Conservation (phyloP, 2,888 invertebrate genomes). For the Hirtodrosophila histrioides region DNA sequence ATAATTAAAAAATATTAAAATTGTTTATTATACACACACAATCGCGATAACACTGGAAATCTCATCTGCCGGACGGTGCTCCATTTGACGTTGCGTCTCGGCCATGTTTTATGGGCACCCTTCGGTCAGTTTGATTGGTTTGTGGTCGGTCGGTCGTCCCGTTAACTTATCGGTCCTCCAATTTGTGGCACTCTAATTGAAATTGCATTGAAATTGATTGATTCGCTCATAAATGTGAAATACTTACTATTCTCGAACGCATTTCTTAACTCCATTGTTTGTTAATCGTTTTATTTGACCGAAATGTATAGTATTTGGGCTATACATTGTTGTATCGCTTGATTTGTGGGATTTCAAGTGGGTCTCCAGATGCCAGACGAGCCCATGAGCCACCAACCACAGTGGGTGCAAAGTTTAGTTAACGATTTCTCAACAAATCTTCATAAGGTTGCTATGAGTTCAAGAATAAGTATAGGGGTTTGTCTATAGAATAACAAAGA, state of each 20-base stretch:
- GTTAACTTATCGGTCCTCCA: conserved; percentile 38
- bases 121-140: conserved; percentile 59
- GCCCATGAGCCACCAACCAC: background rate
- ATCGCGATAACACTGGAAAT: conserved; percentile 29
- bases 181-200: conserved; percentile 67
- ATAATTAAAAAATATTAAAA: conserved; percentile 82
- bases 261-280: conserved; percentile 35
- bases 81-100: background rate
- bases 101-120: conserved; percentile 41
- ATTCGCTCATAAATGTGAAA: conserved; percentile 67
- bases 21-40: conserved; percentile 62
- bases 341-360: conserved; percentile 49
- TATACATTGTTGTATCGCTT: conserved; percentile 28
- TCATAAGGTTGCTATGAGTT: too few species aligned
- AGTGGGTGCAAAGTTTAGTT: conserved; percentile 2
- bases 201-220: conserved; percentile 80
- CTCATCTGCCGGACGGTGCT: conserved; percentile 28
- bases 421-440: background rate
- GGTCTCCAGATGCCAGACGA: background rate
- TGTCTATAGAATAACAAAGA: too few species aligned
- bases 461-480: too few species aligned
- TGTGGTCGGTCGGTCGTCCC: conserved; percentile 36
- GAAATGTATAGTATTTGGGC: conserved; percentile 24
- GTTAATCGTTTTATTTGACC: conserved; percentile 68
- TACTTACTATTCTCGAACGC: conserved; percentile 26